Base-by-base conservation (phyloP, 2,113 vertebrate species). In the Turnix velox region DNA sequence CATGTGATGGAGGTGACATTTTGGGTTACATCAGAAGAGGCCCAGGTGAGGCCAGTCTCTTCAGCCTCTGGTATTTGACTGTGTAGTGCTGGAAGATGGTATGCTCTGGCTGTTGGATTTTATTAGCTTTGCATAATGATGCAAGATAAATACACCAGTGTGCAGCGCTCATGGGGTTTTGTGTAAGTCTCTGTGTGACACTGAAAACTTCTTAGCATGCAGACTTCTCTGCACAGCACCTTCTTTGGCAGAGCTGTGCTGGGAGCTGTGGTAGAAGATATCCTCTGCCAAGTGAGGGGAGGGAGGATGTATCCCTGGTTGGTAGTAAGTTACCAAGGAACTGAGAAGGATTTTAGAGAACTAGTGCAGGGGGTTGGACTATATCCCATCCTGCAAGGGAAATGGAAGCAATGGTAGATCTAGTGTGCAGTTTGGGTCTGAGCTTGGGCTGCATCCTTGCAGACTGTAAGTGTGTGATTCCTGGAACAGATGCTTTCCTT, bases 141-240 rank as follows among this genome's bases (percentile, higher is more conserved):
- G 22, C 23, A 20, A 18, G 39, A n/a, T 45, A 62, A 58, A 35
- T 23, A 20, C 0, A 13, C 46, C 39, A 75, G 8, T 2, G 1
- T 14, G 3, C 17, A 58, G 33, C 33, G 43, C 9, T 52, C 5
- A 0, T 1, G 20, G 2, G 4, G n/a, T 75, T 35, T 57, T 51
- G 7, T 23, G 45, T 11, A 19, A n/a, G 19, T 25, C 35, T 66
- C 16, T 1, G 1, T 48, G 67, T 51, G 71, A 14, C 48, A 48
- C 31, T 42, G 1, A 12, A 9, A 49, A 12, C 33, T 63, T 18
- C 25, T 45, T 24, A 14, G 28, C 7, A 28, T 43, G 40, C 25
- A 30, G 20, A 16, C 71, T 71, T 40, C 62, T 65, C 33, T 87
- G 81, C 37, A 39, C 27, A 6, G 10, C 8, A 9, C 48, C 1